A percentile compares a stretch with the other conserved stretches of the same genome.
phyloP scores from a whole-genome alignment of 2,797 vertebrate species.

The Microcaecilia unicolor region DNA sequence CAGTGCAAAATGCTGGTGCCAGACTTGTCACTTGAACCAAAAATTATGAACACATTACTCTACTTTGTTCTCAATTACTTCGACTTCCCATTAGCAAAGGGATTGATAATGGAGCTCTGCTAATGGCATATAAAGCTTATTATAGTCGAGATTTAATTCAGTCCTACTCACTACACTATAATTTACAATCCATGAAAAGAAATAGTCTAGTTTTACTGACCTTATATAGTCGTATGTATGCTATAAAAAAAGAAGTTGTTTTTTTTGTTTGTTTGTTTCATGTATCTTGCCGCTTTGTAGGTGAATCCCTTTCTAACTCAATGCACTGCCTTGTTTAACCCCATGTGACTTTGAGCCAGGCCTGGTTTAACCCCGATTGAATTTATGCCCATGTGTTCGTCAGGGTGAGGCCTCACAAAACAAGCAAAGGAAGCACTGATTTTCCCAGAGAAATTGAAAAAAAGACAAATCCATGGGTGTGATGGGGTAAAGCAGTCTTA shows the following conservation, averaged over 20 bases:
- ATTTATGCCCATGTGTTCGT: no score
- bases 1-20: slow-evolving; percentile 6
- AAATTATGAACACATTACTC: slow-evolving; percentile 10
- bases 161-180: not conserved
- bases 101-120: slow-evolving; percentile 18
- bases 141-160: slow-evolving; percentile 21
- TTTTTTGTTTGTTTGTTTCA: slow-evolving; percentile 26
- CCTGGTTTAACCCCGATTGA: no score
- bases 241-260: slow-evolving; percentile 1
- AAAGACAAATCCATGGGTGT: no score
- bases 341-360: no score
- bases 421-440: no score
- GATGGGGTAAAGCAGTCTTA: no score
- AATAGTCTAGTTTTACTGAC: slow-evolving; percentile 10
- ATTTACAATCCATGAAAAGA: not conserved
- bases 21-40: slow-evolving; percentile 3
- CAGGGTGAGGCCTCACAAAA: no score
- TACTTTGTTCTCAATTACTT: slow-evolving; percentile 13
- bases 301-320: no score
- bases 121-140: slow-evolving; percentile 16
- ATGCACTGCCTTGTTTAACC: no score
- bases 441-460: no score
- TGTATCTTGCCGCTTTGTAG: no score
- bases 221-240: no score
- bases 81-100: slow-evolving; percentile 23